Evolutionary conservation across 2,888 invertebrate species (phyloP).

Genomic region (Carpatolechia fugitivella): DNA sequence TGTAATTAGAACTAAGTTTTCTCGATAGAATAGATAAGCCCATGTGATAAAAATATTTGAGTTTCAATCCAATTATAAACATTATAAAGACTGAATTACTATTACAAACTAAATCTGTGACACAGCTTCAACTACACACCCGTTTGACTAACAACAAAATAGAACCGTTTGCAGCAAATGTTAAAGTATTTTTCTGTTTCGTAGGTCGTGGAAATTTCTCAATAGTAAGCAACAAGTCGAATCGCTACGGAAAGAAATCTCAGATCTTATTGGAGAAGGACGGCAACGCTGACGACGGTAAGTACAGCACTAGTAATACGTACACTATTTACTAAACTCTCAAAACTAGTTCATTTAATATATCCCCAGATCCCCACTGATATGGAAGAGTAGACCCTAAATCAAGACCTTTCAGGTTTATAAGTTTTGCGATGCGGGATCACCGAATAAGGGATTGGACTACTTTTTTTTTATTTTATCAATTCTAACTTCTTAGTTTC

Average conservation of each 20-base stretch:
- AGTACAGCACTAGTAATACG: too few species aligned
- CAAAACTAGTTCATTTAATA: too few species aligned
- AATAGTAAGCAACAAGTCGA: conserved; percentile 92
- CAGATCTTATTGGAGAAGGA: conserved; percentile 69
- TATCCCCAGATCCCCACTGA: too few species aligned
- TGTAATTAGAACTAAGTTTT: neutral
- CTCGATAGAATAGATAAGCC: neutral
- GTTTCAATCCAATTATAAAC: too few species aligned
- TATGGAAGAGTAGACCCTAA: too few species aligned
- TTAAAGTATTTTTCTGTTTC: conserved; percentile 34
- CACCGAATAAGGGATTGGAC: too few species aligned
- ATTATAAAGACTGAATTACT: neutral
- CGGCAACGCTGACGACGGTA: conserved; percentile 62
- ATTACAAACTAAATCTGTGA: neutral
- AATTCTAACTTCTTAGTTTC: too few species aligned
- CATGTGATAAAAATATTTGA: neutral
- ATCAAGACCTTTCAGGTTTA: too few species aligned
- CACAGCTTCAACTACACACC: neutral
- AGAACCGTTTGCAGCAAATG: neutral
- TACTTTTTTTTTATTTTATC: too few species aligned
- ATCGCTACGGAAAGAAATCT: conserved; percentile 90
- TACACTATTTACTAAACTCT: too few species aligned
- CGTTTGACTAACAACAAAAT: neutral
- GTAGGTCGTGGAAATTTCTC: conserved; percentile 93
- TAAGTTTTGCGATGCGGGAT: too few species aligned